Evolutionary conservation across 2,888 invertebrate genomes (phyloP).

Genomic region (Ypsolopha sequella): DNA sequence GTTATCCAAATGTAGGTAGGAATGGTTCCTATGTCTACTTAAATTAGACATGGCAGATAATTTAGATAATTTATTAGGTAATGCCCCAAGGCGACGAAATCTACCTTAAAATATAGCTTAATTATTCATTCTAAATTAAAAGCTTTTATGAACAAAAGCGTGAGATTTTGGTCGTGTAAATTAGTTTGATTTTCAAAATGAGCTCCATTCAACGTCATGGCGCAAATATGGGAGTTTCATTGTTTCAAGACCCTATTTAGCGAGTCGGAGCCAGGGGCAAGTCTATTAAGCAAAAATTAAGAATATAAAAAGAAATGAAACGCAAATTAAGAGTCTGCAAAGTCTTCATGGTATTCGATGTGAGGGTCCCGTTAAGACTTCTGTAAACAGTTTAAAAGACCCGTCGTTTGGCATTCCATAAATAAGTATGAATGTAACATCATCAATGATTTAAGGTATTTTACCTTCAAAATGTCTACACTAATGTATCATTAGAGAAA

Average conservation of each 20-base stretch:
- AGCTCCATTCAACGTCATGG: not conserved
- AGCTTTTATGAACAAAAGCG: not conserved
- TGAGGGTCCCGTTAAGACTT: too few relatives aligned
- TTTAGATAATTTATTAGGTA: not conserved
- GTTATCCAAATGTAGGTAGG: constrained; percentile 22
- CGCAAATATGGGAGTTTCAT: constrained; percentile 20
- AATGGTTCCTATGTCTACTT: not conserved
- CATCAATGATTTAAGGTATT: too few relatives aligned
- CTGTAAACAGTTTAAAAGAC: too few relatives aligned
- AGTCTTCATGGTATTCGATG: too few relatives aligned
- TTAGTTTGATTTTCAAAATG: not conserved
- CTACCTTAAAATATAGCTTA: not conserved
- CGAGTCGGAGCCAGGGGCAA: constrained; percentile 21
- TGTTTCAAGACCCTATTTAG: constrained; percentile 31
- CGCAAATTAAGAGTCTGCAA: constrained; percentile 26
- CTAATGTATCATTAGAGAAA: too few relatives aligned
- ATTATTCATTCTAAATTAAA: not conserved
- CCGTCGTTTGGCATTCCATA: too few relatives aligned
- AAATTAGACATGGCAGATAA: not conserved
- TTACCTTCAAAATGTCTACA: too few relatives aligned
- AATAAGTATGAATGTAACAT: too few relatives aligned
- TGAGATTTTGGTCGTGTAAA: not conserved
- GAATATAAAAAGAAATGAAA: constrained; percentile 34
- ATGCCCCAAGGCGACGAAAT: not conserved
- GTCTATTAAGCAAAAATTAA: constrained; percentile 41